Base-by-base conservation (phyloP, 2,888 invertebrate genomes). In the Nematopogon swammerdamellus region DNA sequence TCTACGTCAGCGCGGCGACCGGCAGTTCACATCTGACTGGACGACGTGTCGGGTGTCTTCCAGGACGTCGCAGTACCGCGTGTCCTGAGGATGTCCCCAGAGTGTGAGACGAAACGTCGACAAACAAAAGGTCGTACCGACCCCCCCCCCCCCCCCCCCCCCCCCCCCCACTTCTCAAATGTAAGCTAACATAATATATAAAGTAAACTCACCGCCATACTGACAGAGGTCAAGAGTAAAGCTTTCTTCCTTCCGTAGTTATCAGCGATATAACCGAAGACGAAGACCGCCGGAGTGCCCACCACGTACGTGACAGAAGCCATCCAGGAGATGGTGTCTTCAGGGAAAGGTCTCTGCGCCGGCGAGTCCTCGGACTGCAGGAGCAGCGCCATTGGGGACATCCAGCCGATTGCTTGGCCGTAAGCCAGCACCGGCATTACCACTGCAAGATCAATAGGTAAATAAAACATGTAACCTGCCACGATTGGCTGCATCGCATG, bases 251-350 rank as follows among this genome's bases (percentile, higher is more conserved):
- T 64, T 2, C 84, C 84, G 51, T 68, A 73, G 51, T 70, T 73
- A 54, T 83, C 81, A 1, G 82, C 80, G 1, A 81, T 60, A 25
- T 72, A 72, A 0, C 83, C 83, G 56, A 79, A 83, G 2, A 82
- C 60, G 56, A 82, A 79, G 4, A 82, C 82, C 0, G 82, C 76
- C 0, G 80, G 68, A 0, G 82, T 72, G 0, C 81, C 83, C 6
- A 83, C 82, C 1, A 84, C 60, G 59, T 82, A 82, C 11, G 81
- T 72, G 1, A 81, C 70, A 0, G 83, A 82, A 0, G 82, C 83
- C 67, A 85, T 73, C 81, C 83, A 82, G 19, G 83, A 81, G 50
- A 81, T 67, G 51, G 75, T 70, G 54, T 77, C 74, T 1, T 70
- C 61, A 14, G 71, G 71, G 29, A 84, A 68, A 0, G 80, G 73